Evolutionary conservation across 2,797 vertebrate species (phyloP), one percentile per base, ranked within the genome.

Genomic region (Melanitta fusca): DNA sequence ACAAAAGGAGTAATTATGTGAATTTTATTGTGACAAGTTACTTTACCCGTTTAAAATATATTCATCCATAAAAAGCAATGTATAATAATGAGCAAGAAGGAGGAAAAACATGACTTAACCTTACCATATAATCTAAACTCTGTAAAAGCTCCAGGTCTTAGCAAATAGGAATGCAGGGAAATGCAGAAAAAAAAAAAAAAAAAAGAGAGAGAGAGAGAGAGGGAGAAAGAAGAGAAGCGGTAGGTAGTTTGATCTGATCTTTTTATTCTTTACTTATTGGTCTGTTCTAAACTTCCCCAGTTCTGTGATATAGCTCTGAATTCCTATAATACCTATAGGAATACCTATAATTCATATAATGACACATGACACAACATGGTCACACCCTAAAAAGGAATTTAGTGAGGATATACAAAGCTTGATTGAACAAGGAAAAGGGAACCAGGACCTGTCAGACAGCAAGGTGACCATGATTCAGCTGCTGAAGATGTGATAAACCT

Each of bases 61-160:
- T 36, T 54, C 39, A 72, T 2, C 8, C 6, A 2, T 57, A 57
- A 51, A 2, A 70, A 45, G 11, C 4, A 12, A 1, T 0, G 0
- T 41, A 22, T 5, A 36, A 34, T 13, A 89, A 62, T 34, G 45
- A 77, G 13, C 36, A 53, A 80, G 75, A 66, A 85, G 11, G 22
- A 83, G 17, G 1, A 66, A 93, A 93, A 68, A 5, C 8, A 47
- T 60, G 9, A 39, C 8, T 43, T 74, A 80, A 18, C 7, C 8
- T 51, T 36, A 62, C 0, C 0, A 1, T 39, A 66, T 66, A 18
- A 86, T 6, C 21, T 68, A 38, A 83, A 74, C 4, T 51, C 28
- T 72, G 11, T 14, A 71, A 69, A 80, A 87, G 20, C 11, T 62
- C 41, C 15, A 34, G 19, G 21, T 53, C 16, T 72, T 85, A 70